Percentiles rank a stretch among this genome's conserved stretches.
phyloP scores from a whole-genome alignment of 2,113 vertebrate genomes.

The Psettodes erumei region DNA sequence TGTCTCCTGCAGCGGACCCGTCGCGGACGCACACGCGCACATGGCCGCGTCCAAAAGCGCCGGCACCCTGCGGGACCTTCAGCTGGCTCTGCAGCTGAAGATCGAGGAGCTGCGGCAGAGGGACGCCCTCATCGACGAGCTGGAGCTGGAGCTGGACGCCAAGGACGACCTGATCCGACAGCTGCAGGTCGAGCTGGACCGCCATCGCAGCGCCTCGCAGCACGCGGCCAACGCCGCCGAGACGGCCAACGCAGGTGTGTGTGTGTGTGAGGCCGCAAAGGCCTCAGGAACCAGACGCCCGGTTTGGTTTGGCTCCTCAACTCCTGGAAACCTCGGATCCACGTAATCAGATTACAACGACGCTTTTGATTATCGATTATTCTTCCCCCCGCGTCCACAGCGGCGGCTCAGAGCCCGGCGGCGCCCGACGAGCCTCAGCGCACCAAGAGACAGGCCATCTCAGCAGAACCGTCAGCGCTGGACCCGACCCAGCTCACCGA shows the following conservation, averaged over 20 bases:
- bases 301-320: no score
- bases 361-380: no score
- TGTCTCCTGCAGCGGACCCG: neutral
- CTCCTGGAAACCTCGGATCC: no score
- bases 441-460: conserved; percentile 84
- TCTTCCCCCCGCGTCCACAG: no score
- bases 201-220: conserved; percentile 51
- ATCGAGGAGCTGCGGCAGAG: conserved; percentile 82
- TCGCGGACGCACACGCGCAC: neutral
- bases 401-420: neutral
- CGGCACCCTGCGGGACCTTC: conserved; percentile 81
- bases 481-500: conserved; percentile 77
- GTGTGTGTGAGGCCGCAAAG: no score
- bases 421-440: conserved; percentile 74
- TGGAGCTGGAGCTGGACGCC: conserved; percentile 82
- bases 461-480: conserved; percentile 78
- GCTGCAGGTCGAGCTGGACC: conserved; percentile 79
- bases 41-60: conserved; percentile 50
- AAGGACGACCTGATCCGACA: conserved; percentile 82
- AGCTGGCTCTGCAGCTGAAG: conserved; percentile 82
- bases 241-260: conserved; percentile 42
- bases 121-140: conserved; percentile 82
- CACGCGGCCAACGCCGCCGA: neutral
- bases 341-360: no score
- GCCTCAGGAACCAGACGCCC: neutral